Percentiles rank a stretch among this genome's conserved stretches.
Conservation (phyloP, 2,888 invertebrate genomes). For the Thecophora atra region DNA sequence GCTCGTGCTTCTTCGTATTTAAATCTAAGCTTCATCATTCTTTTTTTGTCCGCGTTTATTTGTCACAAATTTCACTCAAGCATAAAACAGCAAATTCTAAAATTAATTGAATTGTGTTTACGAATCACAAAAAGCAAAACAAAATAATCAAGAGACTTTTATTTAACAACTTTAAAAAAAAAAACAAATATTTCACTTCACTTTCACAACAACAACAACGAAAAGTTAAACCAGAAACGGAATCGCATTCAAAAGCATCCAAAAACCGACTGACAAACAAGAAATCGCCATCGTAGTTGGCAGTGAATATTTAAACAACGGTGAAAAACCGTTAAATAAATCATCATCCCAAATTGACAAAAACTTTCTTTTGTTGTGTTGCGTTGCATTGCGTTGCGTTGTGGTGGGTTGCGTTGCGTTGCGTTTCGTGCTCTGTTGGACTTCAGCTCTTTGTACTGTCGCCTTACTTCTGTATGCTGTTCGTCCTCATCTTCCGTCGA, state of each 20-base stretch:
- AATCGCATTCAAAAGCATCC: too few species aligned
- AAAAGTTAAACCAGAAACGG: not conserved
- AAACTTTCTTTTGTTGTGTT: constrained; percentile 11
- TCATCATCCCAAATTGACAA: not conserved
- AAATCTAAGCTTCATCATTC: constrained; percentile 43
- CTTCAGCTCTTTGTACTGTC: not conserved
- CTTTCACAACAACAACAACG: not conserved
- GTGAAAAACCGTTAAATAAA: not conserved
- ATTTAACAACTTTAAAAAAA: not conserved
- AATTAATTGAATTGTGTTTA: too few species aligned
- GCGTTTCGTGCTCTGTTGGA: too few species aligned
- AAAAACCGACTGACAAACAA: too few species aligned
- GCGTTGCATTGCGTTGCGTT: too few species aligned
- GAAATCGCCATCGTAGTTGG: too few species aligned
- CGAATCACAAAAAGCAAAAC: not conserved
- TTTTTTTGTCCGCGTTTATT: constrained; percentile 5
- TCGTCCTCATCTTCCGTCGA: too few species aligned
- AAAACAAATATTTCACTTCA: not conserved
- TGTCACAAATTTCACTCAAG: not conserved
- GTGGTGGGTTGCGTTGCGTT: too few species aligned
- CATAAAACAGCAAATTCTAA: too few species aligned
- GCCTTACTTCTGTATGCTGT: not conserved
- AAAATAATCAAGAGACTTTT: not conserved
- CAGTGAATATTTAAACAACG: not conserved
- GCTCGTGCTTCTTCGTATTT: constrained; percentile 60